phyloP scores from a whole-genome alignment of 2,113 vertebrate species.

The Eptesicus fuscus region DNA sequence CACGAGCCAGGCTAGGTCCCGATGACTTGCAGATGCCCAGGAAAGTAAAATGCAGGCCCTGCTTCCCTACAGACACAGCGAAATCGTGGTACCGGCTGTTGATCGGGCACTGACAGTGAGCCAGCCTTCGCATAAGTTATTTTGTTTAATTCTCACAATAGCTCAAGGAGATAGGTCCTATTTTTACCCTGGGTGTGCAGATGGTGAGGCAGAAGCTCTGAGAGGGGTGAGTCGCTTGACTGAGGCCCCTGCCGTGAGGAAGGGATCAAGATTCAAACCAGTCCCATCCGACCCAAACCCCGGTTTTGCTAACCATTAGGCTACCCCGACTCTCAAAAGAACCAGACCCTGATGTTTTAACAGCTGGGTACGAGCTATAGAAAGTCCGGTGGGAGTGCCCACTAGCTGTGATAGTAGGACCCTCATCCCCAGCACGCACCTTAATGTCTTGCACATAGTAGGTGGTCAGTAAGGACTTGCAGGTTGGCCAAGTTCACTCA shows the following conservation, averaged over 20 bases:
- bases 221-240: not conserved
- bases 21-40: not conserved
- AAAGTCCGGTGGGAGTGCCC: not conserved
- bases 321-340: not conserved
- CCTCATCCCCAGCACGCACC: not conserved
- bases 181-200: not conserved
- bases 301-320: not conserved
- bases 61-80: not conserved
- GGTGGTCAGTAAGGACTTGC: not conserved
- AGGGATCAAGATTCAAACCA: no score
- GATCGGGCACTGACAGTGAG: rapidly evolving
- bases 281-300: not conserved
- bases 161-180: not conserved
- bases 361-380: not conserved
- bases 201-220: not conserved
- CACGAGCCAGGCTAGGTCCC: rapidly evolving
- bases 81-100: not conserved
- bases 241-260: not conserved
- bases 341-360: not conserved
- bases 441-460: not conserved
- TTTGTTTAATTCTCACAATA: not conserved
- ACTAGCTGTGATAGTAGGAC: not conserved
- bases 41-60: rapidly evolving
- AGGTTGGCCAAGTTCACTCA: rapidly evolving
- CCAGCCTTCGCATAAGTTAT: not conserved